A percentile compares a stretch with the other conserved stretches of the same genome.
Conservation (phyloP, 2,888 invertebrate species). For the Tholera decimalis region DNA sequence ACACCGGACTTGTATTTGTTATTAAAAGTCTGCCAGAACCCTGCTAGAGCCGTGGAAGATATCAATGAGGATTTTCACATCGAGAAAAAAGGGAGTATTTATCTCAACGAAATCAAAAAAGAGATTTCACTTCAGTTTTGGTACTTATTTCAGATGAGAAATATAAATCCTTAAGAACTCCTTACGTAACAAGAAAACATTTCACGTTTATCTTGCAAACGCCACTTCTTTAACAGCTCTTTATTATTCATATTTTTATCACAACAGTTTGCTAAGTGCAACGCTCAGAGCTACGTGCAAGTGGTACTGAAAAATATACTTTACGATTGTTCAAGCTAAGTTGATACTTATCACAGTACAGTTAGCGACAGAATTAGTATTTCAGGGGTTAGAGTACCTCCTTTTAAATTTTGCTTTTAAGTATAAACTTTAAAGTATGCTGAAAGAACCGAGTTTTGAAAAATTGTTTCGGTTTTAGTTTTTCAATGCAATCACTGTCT, state of each 20-base stretch:
- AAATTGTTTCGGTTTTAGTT: too few relatives aligned
- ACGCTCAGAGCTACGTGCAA: constrained; percentile 42
- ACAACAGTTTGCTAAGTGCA: constrained; percentile 55
- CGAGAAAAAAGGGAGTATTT: too few relatives aligned
- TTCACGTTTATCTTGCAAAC: constrained; percentile 43
- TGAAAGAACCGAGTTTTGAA: too few relatives aligned
- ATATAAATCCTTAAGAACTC: constrained; percentile 9
- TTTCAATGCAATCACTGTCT: too few relatives aligned
- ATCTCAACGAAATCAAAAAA: too few relatives aligned
- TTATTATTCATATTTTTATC: constrained; percentile 58
- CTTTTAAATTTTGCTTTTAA: too few relatives aligned
- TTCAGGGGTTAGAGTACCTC: neutral
- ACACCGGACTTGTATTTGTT: too few relatives aligned
- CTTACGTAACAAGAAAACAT: constrained; percentile 8
- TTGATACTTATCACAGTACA: constrained; percentile 49
- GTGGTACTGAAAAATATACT: constrained; percentile 53
- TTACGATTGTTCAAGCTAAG: constrained; percentile 41
- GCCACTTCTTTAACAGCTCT: constrained; percentile 44
- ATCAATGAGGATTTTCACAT: too few relatives aligned
- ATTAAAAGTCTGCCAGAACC: too few relatives aligned
- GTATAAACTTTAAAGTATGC: too few relatives aligned
- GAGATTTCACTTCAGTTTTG: too few relatives aligned
- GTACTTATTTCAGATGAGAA: neutral
- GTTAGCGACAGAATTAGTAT: constrained; percentile 30
- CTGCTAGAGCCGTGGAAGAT: too few relatives aligned